A percentile compares a stretch with the other conserved stretches of the same genome.
Evolutionary conservation across 2,888 invertebrate genomes (phyloP).

Genomic region (Monoplex corrugatus): DNA sequence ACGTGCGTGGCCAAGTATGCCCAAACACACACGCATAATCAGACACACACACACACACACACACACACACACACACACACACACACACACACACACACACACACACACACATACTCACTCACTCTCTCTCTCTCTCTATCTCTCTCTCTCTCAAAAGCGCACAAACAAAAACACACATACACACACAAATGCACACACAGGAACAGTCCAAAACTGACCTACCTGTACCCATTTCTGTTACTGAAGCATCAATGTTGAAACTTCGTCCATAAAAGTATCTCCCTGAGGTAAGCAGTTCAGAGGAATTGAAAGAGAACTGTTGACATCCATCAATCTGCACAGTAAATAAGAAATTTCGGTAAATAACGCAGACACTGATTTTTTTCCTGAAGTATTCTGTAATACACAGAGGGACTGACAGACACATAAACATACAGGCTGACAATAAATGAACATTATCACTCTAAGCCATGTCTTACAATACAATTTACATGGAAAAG

Average conservation of each 20-base stretch:
- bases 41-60: slow-evolving; percentile 19
- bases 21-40: background rate
- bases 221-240: slow-evolving; percentile 73
- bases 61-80: slow-evolving; percentile 69
- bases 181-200: background rate
- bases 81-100: background rate
- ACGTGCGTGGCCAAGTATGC: too few relatives aligned
- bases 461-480: too few relatives aligned
- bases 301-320: slow-evolving; percentile 62
- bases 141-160: background rate
- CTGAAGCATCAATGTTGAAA: slow-evolving; percentile 64
- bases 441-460: too few relatives aligned
- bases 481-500: too few relatives aligned
- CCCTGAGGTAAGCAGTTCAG: slow-evolving; percentile 56
- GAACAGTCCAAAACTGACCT: too few relatives aligned
- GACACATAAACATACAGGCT: background rate
- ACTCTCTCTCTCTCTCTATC: background rate
- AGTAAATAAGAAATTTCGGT: too few relatives aligned
- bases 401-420: too few relatives aligned
- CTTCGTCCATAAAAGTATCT: slow-evolving; percentile 9
- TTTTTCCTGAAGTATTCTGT: too few relatives aligned
- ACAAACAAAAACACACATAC: background rate
- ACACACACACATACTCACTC: background rate
- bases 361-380: background rate
- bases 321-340: slow-evolving; percentile 73